Evolutionary conservation across 2,888 invertebrate genomes (phyloP).

Genomic region (Electrophaes corylata): DNA sequence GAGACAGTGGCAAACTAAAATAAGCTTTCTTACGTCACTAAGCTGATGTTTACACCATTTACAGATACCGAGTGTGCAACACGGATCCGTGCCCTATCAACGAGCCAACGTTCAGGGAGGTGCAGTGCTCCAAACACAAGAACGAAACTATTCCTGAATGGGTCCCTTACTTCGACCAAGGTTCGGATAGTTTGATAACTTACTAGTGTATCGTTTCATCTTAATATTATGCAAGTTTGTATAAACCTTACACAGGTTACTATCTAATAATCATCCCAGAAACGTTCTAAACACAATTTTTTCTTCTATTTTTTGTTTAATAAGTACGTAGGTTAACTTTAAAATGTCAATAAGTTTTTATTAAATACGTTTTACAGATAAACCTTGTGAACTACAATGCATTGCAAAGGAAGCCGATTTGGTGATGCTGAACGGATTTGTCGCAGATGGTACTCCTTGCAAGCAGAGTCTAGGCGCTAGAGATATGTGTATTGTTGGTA

Average conservation of each 20-base stretch:
- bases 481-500: constrained; percentile 91
- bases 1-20: constrained; percentile 2
- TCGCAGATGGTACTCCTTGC: constrained; percentile 94
- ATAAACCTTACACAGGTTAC: too few species aligned
- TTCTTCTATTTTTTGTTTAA: too few species aligned
- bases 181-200: constrained; percentile 56
- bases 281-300: too few species aligned
- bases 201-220: too few species aligned
- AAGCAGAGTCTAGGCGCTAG: constrained; percentile 88
- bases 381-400: constrained; percentile 93
- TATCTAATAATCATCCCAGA: too few species aligned
- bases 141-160: constrained; percentile 87
- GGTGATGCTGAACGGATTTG: constrained; percentile 89
- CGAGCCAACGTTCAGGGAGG: constrained; percentile 88
- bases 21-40: constrained; percentile 18
- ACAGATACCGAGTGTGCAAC: constrained; percentile 91
- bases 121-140: constrained; percentile 90
- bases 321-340: too few species aligned
- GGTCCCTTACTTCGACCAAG: constrained; percentile 90
- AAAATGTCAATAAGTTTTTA: too few species aligned
- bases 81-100: constrained; percentile 89
- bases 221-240: too few species aligned
- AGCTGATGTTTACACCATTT: constrained; percentile 37
- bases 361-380: constrained; percentile 82
- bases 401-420: constrained; percentile 88